Base-by-base conservation (phyloP, 2,888 invertebrate genomes). In the Euzophera pinguis region DNA sequence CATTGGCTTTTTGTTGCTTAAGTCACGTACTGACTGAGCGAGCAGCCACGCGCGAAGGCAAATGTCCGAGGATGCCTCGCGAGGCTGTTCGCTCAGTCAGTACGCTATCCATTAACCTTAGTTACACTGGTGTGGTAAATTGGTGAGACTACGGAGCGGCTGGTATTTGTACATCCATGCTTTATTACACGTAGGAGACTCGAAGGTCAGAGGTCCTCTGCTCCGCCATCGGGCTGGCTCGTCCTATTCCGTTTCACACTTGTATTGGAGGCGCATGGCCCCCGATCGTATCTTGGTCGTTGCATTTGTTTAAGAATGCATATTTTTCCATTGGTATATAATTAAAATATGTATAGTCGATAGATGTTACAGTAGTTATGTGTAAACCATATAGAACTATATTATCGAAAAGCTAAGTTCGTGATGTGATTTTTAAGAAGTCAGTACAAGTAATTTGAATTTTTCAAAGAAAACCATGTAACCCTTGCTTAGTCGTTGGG, bases 251-350 rank as follows among this genome's bases (percentile, higher is more conserved):
- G 77, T 80, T 80, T 81, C 79, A 72, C 78, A 81, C 63, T 70
- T 65, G 69, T 75, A 74, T 83, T 78, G 78, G 75, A 66, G 79
- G 70, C 65, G 58, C 39, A 43, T 57, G 53, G 69, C 65, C 73
- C 65, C 71, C 71, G 69, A 78, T 82, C 65, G 71, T 66, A 71
- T 61, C 70, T 69, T 70, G 70, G 71, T 67, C 72, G 68, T 75
- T 78, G 84, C 84, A 86, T 86, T 85, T 86, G 84, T 86, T 86
- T 83, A 84, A 85, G 72, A 86, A 84, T 86, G 84, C 84, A 78
- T 77, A 77, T 70, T 68, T 75, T 75, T 73, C 67, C 62, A 73
- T 73, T 69, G 61, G 62, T 70, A 62, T 65, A 57, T 32, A 32
- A 32, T 53, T 52, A 55, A 56, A 55, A 55, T 66, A 45, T 64